Conservation (phyloP, 2,888 invertebrate genomes). For the Camponotus fellah region DNA sequence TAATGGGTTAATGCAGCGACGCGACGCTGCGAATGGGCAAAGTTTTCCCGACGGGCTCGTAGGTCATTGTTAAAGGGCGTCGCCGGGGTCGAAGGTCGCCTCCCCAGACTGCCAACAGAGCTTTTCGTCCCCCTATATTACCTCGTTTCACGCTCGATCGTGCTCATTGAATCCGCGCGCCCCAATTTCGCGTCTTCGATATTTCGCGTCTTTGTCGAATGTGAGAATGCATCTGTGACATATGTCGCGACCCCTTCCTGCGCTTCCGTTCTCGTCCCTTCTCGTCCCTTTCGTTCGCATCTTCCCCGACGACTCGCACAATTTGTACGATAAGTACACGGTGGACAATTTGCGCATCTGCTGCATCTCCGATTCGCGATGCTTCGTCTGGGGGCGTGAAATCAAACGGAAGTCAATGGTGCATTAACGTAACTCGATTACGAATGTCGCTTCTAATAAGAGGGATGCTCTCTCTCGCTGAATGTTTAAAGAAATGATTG, state of each 20-base stretch:
- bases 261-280: constrained; percentile 48
- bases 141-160: constrained; percentile 79
- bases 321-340: constrained; percentile 66
- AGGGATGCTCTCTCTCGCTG: constrained; percentile 1
- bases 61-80: constrained; percentile 55
- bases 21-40: constrained; percentile 59
- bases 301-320: constrained; percentile 53
- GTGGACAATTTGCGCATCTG: constrained; percentile 69
- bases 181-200: constrained; percentile 77
- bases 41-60: constrained; percentile 60
- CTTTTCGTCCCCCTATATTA: constrained; percentile 73
- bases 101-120: constrained; percentile 60
- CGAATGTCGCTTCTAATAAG: constrained; percentile 6
- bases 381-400: constrained; percentile 65
- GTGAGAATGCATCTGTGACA: constrained; percentile 72
- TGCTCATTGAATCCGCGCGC: constrained; percentile 77
- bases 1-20: constrained; percentile 67
- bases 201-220: constrained; percentile 75
- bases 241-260: constrained; percentile 65
- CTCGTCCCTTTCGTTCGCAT: constrained; percentile 34
- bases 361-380: constrained; percentile 49
- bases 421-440: constrained; percentile 51
- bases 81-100: constrained; percentile 41
- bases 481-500: constrained; percentile 48
- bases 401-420: constrained; percentile 66